Base-by-base conservation (phyloP, 2,888 invertebrate species). In the Aspidiotus rigidus region DNA sequence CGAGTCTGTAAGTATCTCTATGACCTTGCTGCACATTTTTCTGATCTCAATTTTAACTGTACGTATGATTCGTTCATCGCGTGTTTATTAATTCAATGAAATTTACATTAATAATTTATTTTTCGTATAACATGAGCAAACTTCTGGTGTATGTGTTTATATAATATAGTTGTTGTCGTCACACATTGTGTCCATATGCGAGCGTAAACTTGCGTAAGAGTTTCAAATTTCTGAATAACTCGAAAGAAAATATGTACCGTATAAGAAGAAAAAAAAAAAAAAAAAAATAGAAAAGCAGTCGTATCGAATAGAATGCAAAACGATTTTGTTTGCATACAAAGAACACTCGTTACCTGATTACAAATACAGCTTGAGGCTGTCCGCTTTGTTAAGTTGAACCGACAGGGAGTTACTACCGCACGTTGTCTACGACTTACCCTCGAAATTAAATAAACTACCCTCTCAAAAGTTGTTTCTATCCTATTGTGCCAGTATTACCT, bases 361-460 rank as follows among this genome's bases (percentile, higher is more conserved):
- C 57, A 57, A 66, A 66, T 60, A 42, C 56, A 66, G 59, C 66
- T 44, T 28, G 9, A 66, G 66, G 66, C 66, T 59, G 28, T 66
- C n/a, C 44, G 66, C 42, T 66, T 66, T 66, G 66, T 66, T 66
- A 57, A 42, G 59, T n/a, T 49, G 59, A 66, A 66, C 66, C 66
- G 56, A 66, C 55, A 57, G 66, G 66, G 66, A 66, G 66, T 66
- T 66, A 44, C 66, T 56, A 57, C 66, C 57, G 66, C 44, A 66
- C 59, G 66, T 59, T 66, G 42, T 66, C 59, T 66, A 59, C 59
- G 28, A 66, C 56, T 59, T 59, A 66, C 59, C 66, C 66, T 41
- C n/a, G 42, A 66, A 66, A 66, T 66, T 66, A 59, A 66, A 66
- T 49, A 66, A 66, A 66, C 66, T 49, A 66, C 66, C 66, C 66